phyloP scores from a whole-genome alignment of 2,888 invertebrate genomes.

The Stegana nigrithorax region DNA sequence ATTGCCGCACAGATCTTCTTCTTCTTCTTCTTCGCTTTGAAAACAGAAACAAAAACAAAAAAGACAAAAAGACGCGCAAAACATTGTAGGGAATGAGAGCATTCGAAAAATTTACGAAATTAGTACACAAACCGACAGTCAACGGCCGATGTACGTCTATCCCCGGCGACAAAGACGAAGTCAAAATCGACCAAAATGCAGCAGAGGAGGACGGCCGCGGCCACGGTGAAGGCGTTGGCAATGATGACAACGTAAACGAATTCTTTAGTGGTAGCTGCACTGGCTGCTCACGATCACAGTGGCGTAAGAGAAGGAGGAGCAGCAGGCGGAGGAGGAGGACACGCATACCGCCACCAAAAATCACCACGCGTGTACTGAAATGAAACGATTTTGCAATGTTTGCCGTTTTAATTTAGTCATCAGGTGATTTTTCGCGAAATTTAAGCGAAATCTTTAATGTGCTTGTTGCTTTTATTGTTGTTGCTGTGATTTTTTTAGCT shows the following conservation, averaged over 20 bases:
- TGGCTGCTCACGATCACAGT: neutral
- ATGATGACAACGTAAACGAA: neutral
- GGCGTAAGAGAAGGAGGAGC: no score
- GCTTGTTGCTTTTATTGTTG: constrained; percentile 46
- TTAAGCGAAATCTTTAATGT: constrained; percentile 63
- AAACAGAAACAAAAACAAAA: constrained; percentile 28
- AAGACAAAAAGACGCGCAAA: constrained; percentile 28
- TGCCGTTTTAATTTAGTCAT: constrained; percentile 61
- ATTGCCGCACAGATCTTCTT: neutral
- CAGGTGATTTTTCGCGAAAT: constrained; percentile 64
- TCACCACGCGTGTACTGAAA: no score
- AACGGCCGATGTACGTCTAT: no score
- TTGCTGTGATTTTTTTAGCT: neutral
- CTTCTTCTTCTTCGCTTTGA: neutral
- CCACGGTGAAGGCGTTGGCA: neutral
- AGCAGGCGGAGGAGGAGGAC: no score
- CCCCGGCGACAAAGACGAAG: no score
- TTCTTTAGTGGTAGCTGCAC: neutral
- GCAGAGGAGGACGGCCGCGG: neutral
- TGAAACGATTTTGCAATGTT: neutral
- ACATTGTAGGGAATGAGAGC: constrained; percentile 61
- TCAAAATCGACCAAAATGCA: no score
- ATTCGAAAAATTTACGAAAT: constrained; percentile 64
- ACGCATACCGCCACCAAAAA: no score
- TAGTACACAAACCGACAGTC: no score